A percentile compares a stretch with the other conserved stretches of the same genome.
These are phyloP conservation scores for Drosophila monieri DNA, from an alignment of 2,888 invertebrate species.

Conservation along the genomic window DNA sequence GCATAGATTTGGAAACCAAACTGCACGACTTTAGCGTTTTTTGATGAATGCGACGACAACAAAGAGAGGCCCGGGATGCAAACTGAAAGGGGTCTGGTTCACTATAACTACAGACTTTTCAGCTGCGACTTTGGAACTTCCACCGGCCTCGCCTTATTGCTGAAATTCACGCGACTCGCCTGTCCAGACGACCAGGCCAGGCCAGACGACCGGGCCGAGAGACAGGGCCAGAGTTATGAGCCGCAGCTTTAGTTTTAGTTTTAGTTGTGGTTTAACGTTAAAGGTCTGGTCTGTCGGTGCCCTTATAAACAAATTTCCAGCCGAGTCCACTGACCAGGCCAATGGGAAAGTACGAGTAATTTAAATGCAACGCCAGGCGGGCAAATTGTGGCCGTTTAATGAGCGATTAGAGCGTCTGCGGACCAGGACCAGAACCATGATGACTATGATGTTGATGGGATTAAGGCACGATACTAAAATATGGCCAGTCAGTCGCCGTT, in stretches of 20 bases:
- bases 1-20: conserved; percentile 60
- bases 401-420: conserved; percentile 73
- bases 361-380: conserved; percentile 72
- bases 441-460: conserved; percentile 33
- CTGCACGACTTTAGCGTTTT: conserved; percentile 71
- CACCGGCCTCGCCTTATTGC: conserved; percentile 62
- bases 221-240: conserved; percentile 65
- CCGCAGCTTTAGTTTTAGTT: conserved; percentile 68
- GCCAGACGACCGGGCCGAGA: conserved; percentile 2
- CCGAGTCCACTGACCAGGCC: conserved; percentile 33
- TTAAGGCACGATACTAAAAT: conserved; percentile 61
- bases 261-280: conserved; percentile 70
- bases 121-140: conserved; percentile 49
- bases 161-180: conserved; percentile 68
- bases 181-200: conserved; percentile 18
- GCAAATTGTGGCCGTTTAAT: conserved; percentile 75
- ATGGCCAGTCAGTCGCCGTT: conserved; percentile 59
- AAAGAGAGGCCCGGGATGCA: conserved; percentile 9
- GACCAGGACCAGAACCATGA: conserved; percentile 10
- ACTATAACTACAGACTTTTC: conserved; percentile 15
- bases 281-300: conserved; percentile 55
- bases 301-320: conserved; percentile 73
- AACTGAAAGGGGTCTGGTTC: background rate
- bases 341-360: conserved; percentile 71
- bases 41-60: conserved; percentile 72